These are phyloP conservation scores for Parambassis ranga DNA, from an alignment of 2,797 vertebrate species.

Conservation along the genomic window DNA sequence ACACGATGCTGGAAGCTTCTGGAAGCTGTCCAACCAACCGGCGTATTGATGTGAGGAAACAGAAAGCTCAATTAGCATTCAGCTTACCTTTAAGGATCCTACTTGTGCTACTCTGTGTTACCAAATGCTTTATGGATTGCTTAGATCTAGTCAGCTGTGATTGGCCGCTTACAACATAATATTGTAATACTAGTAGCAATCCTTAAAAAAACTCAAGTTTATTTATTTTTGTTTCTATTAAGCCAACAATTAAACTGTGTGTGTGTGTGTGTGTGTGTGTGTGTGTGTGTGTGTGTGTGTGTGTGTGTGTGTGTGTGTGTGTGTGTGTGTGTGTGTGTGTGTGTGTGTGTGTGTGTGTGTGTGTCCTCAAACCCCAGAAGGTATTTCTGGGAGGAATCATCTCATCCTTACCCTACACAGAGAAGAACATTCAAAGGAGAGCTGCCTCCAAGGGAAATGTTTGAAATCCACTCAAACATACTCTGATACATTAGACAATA, in stretches of 20 bases:
- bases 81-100: background rate
- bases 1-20: conserved; percentile 7
- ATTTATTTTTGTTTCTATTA: too few species aligned
- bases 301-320: background rate
- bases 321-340: background rate
- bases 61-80: background rate
- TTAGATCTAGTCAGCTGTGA: too few species aligned
- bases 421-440: conserved; percentile 39
- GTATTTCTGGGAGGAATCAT: conserved; percentile 46
- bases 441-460: conserved; percentile 60
- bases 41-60: conserved; percentile 10
- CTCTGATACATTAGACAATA: conserved; percentile 45
- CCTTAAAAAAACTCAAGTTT: too few species aligned
- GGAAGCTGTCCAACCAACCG: conserved; percentile 6
- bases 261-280: background rate
- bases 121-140: background rate
- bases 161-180: too few species aligned
- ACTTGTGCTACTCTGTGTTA: background rate
- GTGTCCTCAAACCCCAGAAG: conserved; percentile 6
- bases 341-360: background rate
- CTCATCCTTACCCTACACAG: conserved; percentile 24
- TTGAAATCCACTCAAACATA: conserved; percentile 62
- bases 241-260: background rate
- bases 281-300: background rate
- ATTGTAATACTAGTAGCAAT: too few species aligned